phyloP scores from a whole-genome alignment of 2,797 vertebrate species.

The Chelidonichthys spinosus region DNA sequence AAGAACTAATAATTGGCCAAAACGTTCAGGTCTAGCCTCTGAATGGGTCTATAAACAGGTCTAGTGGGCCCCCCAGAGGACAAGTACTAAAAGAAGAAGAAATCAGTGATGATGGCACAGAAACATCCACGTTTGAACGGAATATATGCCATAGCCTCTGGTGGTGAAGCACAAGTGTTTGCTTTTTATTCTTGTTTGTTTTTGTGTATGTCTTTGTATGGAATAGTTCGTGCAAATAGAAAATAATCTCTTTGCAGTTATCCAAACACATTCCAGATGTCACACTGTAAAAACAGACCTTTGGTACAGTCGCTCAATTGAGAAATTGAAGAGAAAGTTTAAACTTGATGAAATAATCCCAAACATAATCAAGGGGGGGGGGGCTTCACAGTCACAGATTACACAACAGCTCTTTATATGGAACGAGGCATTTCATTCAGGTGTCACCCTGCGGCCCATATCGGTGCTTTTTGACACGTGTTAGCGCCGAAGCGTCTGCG shows the following conservation, averaged over 20 bases:
- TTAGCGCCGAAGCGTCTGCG: constrained; percentile 20
- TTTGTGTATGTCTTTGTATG: constrained; percentile 38
- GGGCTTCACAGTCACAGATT: not conserved
- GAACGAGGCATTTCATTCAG: constrained; percentile 2
- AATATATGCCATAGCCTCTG: constrained; percentile 26
- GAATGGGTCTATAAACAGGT: constrained; percentile 42
- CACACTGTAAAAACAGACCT: constrained; percentile 47
- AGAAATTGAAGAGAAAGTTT: constrained; percentile 28
- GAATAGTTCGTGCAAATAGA: constrained; percentile 44
- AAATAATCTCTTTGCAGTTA: constrained; percentile 63
- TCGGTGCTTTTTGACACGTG: constrained; percentile 15
- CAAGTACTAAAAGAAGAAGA: not conserved
- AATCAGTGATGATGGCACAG: constrained; percentile 4
- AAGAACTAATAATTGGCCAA: not conserved
- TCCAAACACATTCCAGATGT: constrained; percentile 61
- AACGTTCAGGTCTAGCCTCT: constrained; percentile 11
- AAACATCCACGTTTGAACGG: constrained; percentile 22
- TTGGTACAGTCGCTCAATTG: constrained; percentile 44
- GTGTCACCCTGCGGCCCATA: not conserved
- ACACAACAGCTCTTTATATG: constrained; percentile 23
- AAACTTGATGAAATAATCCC: constrained; percentile 41
- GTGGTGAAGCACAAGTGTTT: constrained; percentile 35
- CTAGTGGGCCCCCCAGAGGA: constrained; percentile 70
- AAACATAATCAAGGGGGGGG: constrained; percentile 51
- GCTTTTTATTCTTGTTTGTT: constrained; percentile 41